Evolutionary conservation across 2,888 invertebrate genomes (phyloP).

Genomic region (Agriotes lineatus): DNA sequence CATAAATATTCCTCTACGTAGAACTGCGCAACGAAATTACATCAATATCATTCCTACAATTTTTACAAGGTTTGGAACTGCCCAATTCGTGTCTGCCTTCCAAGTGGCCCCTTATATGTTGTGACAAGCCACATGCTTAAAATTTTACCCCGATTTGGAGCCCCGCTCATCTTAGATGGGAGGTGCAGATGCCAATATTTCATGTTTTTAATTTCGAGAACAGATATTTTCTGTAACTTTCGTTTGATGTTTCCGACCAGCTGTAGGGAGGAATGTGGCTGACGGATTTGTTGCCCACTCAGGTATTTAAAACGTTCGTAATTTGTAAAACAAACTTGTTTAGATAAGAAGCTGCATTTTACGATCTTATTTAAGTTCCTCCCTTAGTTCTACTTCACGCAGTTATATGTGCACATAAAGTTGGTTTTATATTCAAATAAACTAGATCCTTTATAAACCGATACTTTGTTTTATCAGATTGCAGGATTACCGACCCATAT

Average conservation of each 20-base stretch:
- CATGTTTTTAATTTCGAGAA: constrained; percentile 48
- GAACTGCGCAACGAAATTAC: too few species aligned
- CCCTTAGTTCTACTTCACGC: neutral
- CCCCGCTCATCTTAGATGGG: constrained; percentile 36
- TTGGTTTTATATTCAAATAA: constrained; percentile 34
- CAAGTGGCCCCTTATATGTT: constrained; percentile 6
- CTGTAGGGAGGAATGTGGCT: constrained; percentile 25
- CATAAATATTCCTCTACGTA: too few species aligned
- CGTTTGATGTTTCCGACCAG: constrained; percentile 41
- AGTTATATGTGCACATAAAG: neutral
- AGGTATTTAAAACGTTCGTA: constrained; percentile 36
- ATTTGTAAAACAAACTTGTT: constrained; percentile 43
- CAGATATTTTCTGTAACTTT: constrained; percentile 42
- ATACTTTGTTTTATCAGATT: constrained; percentile 45
- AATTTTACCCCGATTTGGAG: constrained; percentile 29
- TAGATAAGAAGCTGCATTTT: constrained; percentile 32
- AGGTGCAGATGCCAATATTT: constrained; percentile 46
- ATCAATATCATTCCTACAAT: too few species aligned
- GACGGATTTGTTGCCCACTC: constrained; percentile 36
- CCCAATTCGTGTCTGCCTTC: too few species aligned
- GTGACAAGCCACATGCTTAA: constrained; percentile 34
- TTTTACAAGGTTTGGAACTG: too few species aligned
- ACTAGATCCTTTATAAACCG: constrained; percentile 32
- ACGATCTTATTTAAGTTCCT: neutral
- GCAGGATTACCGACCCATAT: constrained; percentile 49